Evolutionary conservation across 1,140 invertebrate genomes (phyloP).

Genomic region (Diabrotica undecimpunctata): DNA sequence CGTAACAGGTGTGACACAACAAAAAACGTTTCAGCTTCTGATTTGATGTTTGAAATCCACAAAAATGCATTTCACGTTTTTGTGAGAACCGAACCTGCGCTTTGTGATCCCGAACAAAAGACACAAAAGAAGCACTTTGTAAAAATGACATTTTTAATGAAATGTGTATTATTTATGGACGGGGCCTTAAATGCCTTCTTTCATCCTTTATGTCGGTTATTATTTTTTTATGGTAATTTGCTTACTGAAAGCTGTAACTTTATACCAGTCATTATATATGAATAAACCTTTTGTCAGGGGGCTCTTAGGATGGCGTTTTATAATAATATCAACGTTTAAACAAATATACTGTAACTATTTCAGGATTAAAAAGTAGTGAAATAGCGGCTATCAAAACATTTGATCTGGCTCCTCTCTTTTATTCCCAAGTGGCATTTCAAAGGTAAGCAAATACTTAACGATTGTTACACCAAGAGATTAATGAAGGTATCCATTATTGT

Average conservation of each 20-base stretch:
- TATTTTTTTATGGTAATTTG: constrained; percentile 37
- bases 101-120: constrained; percentile 20
- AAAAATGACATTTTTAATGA: constrained; percentile 40
- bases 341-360: constrained; percentile 4
- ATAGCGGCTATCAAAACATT: background rate
- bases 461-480: too few relatives aligned
- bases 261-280: constrained; percentile 24
- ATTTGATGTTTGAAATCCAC: constrained; percentile 24
- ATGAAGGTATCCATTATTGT: too few relatives aligned
- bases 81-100: constrained; percentile 23
- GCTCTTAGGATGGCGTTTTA: constrained; percentile 6
- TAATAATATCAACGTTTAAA: constrained; percentile 11
- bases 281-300: constrained; percentile 11
- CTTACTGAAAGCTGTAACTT: constrained; percentile 19
- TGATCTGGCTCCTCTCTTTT: background rate
- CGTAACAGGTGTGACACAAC: background rate
- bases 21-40: constrained; percentile 21
- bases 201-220: constrained; percentile 23
- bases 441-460: too few relatives aligned
- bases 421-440: too few relatives aligned
- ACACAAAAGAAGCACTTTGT: constrained; percentile 38
- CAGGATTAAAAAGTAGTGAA: background rate
- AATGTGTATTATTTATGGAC: constrained; percentile 38
- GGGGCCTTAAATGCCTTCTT: constrained; percentile 22
- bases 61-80: constrained; percentile 25